These are phyloP conservation scores for Bungarus multicinctus DNA, from an alignment of 2,113 vertebrate genomes.

Conservation along the genomic window DNA sequence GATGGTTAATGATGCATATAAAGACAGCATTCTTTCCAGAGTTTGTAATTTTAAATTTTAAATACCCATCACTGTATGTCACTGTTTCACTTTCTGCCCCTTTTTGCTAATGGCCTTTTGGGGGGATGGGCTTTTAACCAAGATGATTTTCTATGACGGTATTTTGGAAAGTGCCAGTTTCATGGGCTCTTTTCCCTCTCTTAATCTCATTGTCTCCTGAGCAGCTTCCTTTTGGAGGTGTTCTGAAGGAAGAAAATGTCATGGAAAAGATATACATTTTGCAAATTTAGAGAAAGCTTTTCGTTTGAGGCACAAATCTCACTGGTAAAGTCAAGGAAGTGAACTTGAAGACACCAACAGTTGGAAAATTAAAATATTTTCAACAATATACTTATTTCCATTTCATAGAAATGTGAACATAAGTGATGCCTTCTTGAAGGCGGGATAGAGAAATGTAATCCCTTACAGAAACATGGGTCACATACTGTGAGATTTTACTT, in stretches of 20 bases:
- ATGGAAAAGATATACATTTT: constrained; percentile 33
- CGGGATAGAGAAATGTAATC: constrained; percentile 22
- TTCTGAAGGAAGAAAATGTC: constrained; percentile 49
- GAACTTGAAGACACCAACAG: constrained; percentile 48
- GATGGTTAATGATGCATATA: not conserved
- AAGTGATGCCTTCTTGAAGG: constrained; percentile 16
- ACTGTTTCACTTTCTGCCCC: not conserved
- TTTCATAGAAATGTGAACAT: constrained; percentile 3
- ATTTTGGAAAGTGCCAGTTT: constrained; percentile 25
- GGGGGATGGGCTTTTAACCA: not conserved
- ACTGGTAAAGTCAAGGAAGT: not conserved
- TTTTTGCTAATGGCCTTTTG: not conserved
- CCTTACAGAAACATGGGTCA: constrained; percentile 26
- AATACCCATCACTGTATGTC: not conserved
- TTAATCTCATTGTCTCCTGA: constrained; percentile 32
- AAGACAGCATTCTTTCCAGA: not conserved
- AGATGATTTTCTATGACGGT: constrained; percentile 31
- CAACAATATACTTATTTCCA: constrained; percentile 45
- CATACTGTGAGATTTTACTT: constrained; percentile 31
- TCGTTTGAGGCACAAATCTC: constrained; percentile 46
- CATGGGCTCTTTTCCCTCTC: not conserved
- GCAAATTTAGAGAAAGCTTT: constrained; percentile 54
- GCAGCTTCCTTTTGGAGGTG: constrained; percentile 48
- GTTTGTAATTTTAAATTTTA: constrained; percentile 7
- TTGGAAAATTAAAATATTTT: constrained; percentile 55